Evolutionary conservation across 2,888 invertebrate species (phyloP), one percentile per base, ranked within the genome.

Genomic region (Drosophila picticornis): DNA sequence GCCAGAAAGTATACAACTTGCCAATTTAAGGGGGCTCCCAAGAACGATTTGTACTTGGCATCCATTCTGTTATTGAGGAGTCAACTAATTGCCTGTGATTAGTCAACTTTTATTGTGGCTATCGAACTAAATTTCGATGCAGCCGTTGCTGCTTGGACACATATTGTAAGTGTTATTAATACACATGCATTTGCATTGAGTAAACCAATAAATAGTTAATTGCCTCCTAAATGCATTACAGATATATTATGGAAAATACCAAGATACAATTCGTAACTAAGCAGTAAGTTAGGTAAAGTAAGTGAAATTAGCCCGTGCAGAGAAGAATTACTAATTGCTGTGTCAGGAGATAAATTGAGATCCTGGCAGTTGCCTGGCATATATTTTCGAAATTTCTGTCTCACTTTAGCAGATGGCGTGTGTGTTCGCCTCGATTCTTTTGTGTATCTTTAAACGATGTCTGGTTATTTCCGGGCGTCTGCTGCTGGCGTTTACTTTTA

Each of bases 401-500:
- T 63, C 29, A 55, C 50, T 63, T 56, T 3, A 32, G 36, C 27
- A 50, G 19, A 29, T 25, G 50, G 40, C n/a, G n/a, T 53, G 43
- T 40, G 51, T 32, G 32, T 43, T 43, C 51, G 38, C 32, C 16
- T 32, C 31, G 50, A 53, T 60, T 38, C 67, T 55, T 65, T 48
- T 73, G 65, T 65, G 66, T 73, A 65, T 77, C 80, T 82, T 80
- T 75, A 65, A 69, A 61, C 67, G 51, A 38, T 77, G 62, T 70
- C 62, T 76, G 61, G 62, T 80, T 80, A 64, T 83, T 83, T 80
- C 72, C 68, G 75, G 64, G 60, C 59, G 69, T 79, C 83, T 83
- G 83, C 58, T 77, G 76, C 67, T 75, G 84, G 81, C 88, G 72
- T 77, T 77, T 78, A 76, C 76, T 85, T 78, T 81, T 69, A 77